phyloP scores from a whole-genome alignment of 2,113 vertebrate species.

The Nanorana parkeri region DNA sequence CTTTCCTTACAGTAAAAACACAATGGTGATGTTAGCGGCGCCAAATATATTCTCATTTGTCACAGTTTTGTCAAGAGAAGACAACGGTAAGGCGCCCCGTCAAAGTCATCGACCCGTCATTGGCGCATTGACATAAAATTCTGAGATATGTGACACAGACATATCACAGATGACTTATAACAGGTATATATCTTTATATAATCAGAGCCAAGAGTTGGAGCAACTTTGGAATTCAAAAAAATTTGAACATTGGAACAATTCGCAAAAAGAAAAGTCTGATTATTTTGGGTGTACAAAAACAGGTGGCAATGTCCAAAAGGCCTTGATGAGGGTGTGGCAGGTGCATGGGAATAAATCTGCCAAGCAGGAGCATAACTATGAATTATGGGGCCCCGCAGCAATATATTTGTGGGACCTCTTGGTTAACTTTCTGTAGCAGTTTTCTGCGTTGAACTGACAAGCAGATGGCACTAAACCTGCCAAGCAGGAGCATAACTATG shows the following conservation, averaged over 20 bases:
- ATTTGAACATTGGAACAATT: not conserved
- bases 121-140: not conserved
- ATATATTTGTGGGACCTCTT: no score
- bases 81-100: not conserved
- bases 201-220: not conserved
- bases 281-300: no score
- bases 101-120: not conserved
- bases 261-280: no score
- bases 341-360: no score
- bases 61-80: not conserved
- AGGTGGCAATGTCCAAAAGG: no score
- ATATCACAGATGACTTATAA: not conserved
- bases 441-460: no score
- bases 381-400: no score
- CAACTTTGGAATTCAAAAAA: not conserved
- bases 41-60: conserved; percentile 32
- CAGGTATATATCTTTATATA: not conserved
- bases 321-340: no score
- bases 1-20: not conserved
- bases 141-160: conserved; percentile 19
- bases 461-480: no score
- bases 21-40: not conserved
- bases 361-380: no score
- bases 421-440: no score
- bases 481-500: no score